These are phyloP conservation scores for Eupithecia insigniata DNA, from an alignment of 2,888 invertebrate genomes.

Conservation along the genomic window DNA sequence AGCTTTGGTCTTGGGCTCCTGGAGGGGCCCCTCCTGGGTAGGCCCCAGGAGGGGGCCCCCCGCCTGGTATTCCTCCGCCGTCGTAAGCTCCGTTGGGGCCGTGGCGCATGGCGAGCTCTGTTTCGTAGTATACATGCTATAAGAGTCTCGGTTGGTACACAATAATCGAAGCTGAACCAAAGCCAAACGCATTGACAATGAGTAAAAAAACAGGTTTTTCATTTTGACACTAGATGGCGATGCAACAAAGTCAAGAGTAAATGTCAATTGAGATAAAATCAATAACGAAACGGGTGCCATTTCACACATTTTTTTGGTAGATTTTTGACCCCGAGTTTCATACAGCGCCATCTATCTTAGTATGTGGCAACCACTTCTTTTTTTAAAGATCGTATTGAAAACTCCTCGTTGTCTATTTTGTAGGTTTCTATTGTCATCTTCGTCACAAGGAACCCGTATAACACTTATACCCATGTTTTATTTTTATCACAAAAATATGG, in stretches of 20 bases:
- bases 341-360: no score
- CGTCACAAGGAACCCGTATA: neutral
- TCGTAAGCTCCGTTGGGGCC: slow-evolving; percentile 68
- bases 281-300: no score
- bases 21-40: slow-evolving; percentile 38
- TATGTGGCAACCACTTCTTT: no score
- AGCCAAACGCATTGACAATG: neutral
- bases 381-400: no score
- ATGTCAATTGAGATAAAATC: no score
- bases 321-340: no score
- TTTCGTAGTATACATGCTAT: slow-evolving; percentile 13
- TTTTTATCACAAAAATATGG: neutral
- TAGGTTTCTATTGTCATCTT: neutral
- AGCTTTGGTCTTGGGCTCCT: slow-evolving; percentile 60
- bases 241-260: no score
- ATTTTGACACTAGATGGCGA: no score
- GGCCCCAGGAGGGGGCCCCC: slow-evolving; percentile 13
- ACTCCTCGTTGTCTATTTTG: neutral
- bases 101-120: slow-evolving; percentile 75
- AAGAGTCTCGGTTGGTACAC: neutral
- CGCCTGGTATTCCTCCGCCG: slow-evolving; percentile 57
- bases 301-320: no score
- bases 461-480: neutral
- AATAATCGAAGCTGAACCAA: neutral
- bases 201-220: no score